Base-by-base conservation (phyloP, 1,140 invertebrate species). In the Drosophila melanica region DNA sequence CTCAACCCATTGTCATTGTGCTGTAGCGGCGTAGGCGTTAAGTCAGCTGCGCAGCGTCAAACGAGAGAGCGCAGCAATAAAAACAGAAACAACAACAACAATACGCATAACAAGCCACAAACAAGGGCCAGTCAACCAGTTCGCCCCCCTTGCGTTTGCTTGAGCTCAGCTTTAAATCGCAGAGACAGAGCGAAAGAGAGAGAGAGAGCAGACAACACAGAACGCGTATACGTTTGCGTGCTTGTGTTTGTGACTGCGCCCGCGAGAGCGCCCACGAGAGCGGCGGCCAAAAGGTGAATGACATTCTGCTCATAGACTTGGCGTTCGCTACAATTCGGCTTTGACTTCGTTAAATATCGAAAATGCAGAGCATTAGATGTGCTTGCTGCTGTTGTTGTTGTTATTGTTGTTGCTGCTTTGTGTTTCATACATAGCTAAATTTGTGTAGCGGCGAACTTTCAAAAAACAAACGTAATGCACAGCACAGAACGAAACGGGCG, bases 281-380 rank as follows among this genome's bases (percentile, higher is more conserved):
- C 45, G 33, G 35, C 67, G 68, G 76, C 47, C 76, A 68, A 84
- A 87, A 86, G 82, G 82, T 86, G 82, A 86, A 86, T 86, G 82
- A 86, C 82, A 65, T 79, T 54, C 68, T 41, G 53, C 69, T 48
- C 63, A 66, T 30, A 60, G 47, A 59, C 47, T 47, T 64, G 42
- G 50, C 53, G 23, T 30, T 66, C 45, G 47, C 62, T 58, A 50
- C 55, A 41, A 59, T 74, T 76, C 45, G 54, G 60, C 45, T 75
- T 63, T 37, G 60, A 59, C 77, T 63, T 73, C 62, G 69, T 70
- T 64, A 35, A 35, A 79, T 74, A 74, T 75, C 75, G 59, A 72
- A 68, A 68, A 78, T 76, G 69, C 78, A 78, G 66, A 72, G 64
- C 81, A 81, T 60, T 79, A 69, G 66, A 71, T 85, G 45, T 58